These are phyloP conservation scores for Apodemia hepburni DNA, from an alignment of 2,888 invertebrate genomes.

Conservation along the genomic window DNA sequence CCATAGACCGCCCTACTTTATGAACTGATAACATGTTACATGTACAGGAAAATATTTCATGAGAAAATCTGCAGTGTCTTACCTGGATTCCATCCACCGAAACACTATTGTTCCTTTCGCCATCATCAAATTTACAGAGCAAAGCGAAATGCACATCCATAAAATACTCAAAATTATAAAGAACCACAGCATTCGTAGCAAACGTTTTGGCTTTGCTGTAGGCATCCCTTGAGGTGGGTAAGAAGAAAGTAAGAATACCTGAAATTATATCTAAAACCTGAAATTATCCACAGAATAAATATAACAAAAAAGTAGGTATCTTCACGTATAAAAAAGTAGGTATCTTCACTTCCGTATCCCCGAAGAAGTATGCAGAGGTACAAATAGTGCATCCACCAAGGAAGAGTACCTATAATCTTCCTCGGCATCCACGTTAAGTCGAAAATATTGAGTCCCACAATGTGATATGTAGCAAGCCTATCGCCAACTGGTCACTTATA, in stretches of 20 bases:
- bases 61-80: slow-evolving; percentile 20
- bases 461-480: no score
- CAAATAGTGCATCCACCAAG: no score
- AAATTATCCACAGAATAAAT: not conserved
- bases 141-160: slow-evolving; percentile 85
- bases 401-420: no score
- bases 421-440: no score
- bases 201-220: slow-evolving; percentile 82
- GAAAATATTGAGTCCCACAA: no score
- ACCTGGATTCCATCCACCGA: slow-evolving; percentile 83
- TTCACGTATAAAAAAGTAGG: no score
- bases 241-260: slow-evolving; percentile 87
- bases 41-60: no score
- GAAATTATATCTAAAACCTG: slow-evolving; percentile 30
- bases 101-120: slow-evolving; percentile 81
- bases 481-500: no score
- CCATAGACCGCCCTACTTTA: no score
- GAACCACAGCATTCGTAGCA: slow-evolving; percentile 86
- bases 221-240: slow-evolving; percentile 83
- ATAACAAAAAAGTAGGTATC: not conserved
- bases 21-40: no score
- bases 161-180: slow-evolving; percentile 84
- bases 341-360: no score
- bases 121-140: slow-evolving; percentile 84
- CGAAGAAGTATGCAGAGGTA: no score